Evolutionary conservation across 2,113 vertebrate species (phyloP), one percentile per base, ranked within the genome.

Genomic region (Pseudolaguvia tuberculata): DNA sequence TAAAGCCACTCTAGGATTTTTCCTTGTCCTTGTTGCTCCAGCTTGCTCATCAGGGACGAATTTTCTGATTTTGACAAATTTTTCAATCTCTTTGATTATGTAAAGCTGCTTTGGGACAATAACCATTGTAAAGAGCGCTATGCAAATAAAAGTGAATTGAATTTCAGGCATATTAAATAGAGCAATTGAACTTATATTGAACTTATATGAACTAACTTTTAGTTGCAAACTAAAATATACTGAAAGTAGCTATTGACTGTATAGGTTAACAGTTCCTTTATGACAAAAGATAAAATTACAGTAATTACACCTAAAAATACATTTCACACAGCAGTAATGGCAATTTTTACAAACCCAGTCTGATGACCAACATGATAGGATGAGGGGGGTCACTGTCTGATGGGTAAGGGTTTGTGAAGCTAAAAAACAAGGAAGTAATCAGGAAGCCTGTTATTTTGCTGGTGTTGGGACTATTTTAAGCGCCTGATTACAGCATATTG

Each of bases 391-490:
- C 35, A 21, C 14, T 27, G 27, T 70, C 35, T 25, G 58, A 59
- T 48, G 51, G 51, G n/a, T n/a, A 48, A 73, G 58, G 58, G 59
- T 58, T 48, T 42, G 45, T 51, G 29, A 67, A 73, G 69, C 69
- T 71, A 72, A 45, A 52, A 42, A 53, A 23, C 71, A 74, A 42
- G 52, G 29, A 69, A 39, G 63, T 53, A 70, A 67, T 73, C 74
- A 77, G 74, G 66, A 79, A 74, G 71, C 35, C 27, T 69, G 73
- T 66, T 75, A 77, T 68, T 67, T n/a, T 76, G 73, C 72, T 76
- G 52, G 42, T 75, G 17, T 58, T 68, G 45, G 52, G 53, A 10
- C 48, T 52, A 63, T 76, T 70, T 39, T 62, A 59, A 50, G 53
- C 55, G 17, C 31, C 55, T 25, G 18, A 72, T 13, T 14, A 17